Evolutionary conservation across 2,113 vertebrate species (phyloP).

Genomic region (Festucalex cinctus): DNA sequence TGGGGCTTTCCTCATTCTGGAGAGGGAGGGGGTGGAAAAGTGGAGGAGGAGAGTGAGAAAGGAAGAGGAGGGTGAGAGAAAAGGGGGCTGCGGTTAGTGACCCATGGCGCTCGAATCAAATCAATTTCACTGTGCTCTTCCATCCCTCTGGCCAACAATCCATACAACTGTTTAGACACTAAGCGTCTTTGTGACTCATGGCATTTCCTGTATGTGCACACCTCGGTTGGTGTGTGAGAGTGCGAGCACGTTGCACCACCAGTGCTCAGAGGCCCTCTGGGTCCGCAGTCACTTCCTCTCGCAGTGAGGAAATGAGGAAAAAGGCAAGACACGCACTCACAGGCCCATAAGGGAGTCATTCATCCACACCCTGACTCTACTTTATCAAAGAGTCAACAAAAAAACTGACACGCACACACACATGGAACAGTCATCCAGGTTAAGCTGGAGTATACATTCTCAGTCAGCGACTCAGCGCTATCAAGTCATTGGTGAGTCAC

Average conservation of each 20-base stretch:
- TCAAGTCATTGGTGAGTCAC: slow-evolving; percentile 56
- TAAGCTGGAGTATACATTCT: slow-evolving; percentile 17
- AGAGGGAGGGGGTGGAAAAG: slow-evolving; percentile 9
- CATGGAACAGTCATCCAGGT: slow-evolving; percentile 24
- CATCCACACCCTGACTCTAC: slow-evolving; percentile 30
- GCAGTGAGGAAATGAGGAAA: slow-evolving; percentile 46
- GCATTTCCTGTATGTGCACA: slow-evolving; percentile 47
- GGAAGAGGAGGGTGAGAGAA: slow-evolving; percentile 12
- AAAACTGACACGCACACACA: not conserved
- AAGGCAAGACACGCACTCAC: slow-evolving; percentile 47
- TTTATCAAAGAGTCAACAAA: not conserved
- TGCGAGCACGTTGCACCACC: slow-evolving; percentile 38
- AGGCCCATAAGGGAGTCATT: slow-evolving; percentile 42
- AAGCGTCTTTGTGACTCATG: slow-evolving; percentile 37
- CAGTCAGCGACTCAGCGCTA: slow-evolving; percentile 15
- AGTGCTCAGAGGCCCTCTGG: slow-evolving; percentile 39
- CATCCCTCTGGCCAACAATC: slow-evolving; percentile 20
- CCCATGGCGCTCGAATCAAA: slow-evolving; percentile 39
- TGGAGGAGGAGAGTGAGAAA: slow-evolving; percentile 7
- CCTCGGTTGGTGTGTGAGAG: slow-evolving; percentile 7
- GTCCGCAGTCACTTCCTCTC: slow-evolving; percentile 61
- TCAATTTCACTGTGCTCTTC: slow-evolving; percentile 38
- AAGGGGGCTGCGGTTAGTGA: slow-evolving; percentile 45
- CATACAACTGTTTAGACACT: slow-evolving; percentile 32
- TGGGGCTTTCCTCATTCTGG: slow-evolving; percentile 93